phyloP scores from a whole-genome alignment of 2,888 invertebrate genomes.

The Coleophora flavipennella region DNA sequence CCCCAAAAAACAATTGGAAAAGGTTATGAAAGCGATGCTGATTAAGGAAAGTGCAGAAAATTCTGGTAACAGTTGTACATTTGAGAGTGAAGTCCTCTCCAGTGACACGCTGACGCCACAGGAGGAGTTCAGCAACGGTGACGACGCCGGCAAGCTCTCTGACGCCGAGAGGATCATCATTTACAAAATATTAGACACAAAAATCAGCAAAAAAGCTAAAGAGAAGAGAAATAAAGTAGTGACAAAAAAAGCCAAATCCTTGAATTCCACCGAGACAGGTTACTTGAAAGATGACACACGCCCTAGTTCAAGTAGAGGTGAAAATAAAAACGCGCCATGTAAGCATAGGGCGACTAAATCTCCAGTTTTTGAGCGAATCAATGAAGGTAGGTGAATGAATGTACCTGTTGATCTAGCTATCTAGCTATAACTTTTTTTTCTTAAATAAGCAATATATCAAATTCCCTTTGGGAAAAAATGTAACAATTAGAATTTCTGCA shows the following conservation, averaged over 20 bases:
- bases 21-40: constrained; percentile 28
- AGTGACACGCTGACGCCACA: too few species aligned
- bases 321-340: too few species aligned
- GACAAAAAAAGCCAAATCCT: constrained; percentile 32
- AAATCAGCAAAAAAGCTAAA: constrained; percentile 26
- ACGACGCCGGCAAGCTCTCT: constrained; percentile 21
- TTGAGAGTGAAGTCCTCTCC: neutral
- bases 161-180: constrained; percentile 57
- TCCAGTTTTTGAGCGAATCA: constrained; percentile 27
- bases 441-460: too few species aligned
- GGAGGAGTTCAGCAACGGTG: neutral
- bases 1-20: neutral
- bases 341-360: constrained; percentile 14
- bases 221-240: constrained; percentile 27
- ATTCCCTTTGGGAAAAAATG: too few species aligned
- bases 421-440: too few species aligned
- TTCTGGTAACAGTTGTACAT: constrained; percentile 27
- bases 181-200: constrained; percentile 52
- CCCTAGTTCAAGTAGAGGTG: too few species aligned
- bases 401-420: neutral
- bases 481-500: too few species aligned
- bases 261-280: constrained; percentile 22
- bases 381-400: constrained; percentile 31
- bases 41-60: constrained; percentile 28
- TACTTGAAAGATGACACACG: too few species aligned